A percentile compares a stretch with the other conserved stretches of the same genome.
Evolutionary conservation across 2,888 invertebrate species (phyloP).

Genomic region (Chrysolina americana): DNA sequence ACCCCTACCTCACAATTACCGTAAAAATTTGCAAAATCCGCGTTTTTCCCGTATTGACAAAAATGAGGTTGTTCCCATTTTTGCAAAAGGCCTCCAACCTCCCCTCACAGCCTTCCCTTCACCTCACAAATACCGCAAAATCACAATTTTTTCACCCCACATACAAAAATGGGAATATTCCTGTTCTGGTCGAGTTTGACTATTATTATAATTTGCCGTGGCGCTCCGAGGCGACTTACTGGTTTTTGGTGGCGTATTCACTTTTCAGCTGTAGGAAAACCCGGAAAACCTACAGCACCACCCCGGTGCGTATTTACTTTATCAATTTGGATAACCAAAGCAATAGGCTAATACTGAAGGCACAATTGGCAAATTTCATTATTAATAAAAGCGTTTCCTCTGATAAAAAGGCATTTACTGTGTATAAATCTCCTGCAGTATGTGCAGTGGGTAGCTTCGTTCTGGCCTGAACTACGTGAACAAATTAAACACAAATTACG

Average conservation of each 20-base stretch:
- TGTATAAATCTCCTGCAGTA: background rate
- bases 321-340: background rate
- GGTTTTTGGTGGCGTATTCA: no score
- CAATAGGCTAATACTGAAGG: background rate
- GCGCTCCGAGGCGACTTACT: no score
- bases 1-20: background rate
- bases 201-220: no score
- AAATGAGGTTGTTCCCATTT: background rate
- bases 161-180: background rate
- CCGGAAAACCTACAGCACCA: no score
- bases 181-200: no score
- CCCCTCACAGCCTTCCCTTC: background rate
- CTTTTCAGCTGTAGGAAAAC: no score
- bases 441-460: background rate
- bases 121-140: background rate
- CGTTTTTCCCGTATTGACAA: background rate
- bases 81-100: background rate
- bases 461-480: no score
- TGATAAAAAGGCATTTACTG: no score
- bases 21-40: background rate
- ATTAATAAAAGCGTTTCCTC: background rate
- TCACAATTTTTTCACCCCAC: background rate
- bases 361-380: slow-evolving; percentile 3
- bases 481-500: no score
- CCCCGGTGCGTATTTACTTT: no score